Evolutionary conservation across 2,888 invertebrate species (phyloP), one percentile per base, ranked within the genome.

Genomic region (Lomographa bimaculata): DNA sequence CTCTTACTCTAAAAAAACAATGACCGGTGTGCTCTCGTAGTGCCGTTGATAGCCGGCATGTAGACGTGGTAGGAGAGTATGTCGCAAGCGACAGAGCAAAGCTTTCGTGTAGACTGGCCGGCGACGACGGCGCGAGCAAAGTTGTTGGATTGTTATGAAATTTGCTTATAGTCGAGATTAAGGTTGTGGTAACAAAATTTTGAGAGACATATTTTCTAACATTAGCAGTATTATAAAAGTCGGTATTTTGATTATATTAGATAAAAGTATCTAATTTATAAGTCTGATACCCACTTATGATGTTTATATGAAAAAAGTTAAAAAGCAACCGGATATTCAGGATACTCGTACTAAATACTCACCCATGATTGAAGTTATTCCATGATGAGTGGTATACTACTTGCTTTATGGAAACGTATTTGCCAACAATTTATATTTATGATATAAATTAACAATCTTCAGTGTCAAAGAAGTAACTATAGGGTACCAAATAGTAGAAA

Each of bases 181-280:
- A 81, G 87, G 86, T 86, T 87, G 86, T 86, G 87, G 86, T 79
- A 79, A 79, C 67, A 73, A 79, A 76, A 69, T 79, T 77, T 84
- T 84, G 79, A 84, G 80, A 86, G 79, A 84, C 75, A 80, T 84
- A 84, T 86, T 86, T 87, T 87, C 77, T 73, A 82, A 81, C 69
- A 75, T 75, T 77, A 80, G 78, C 77, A 77, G 75, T 85, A 83
- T 82, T 82, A 69, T 44, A 66, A 71, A 71, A 66, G 68, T 74
- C 64, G 66, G 69, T 83, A 85, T 83, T 84, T 85, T 84, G 77
- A 82, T 71, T 80, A 79, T 67, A 32, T 26, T 43, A 28, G 63
- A 60, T 65, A 68, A 57, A 64, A n/a, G 64, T 67, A 57, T 51
- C 57, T 59, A 74, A 72, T 67, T 66, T 69, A 62, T 83, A 82